Conservation (phyloP, 2,797 vertebrate species). For the Chelidonichthys spinosus region DNA sequence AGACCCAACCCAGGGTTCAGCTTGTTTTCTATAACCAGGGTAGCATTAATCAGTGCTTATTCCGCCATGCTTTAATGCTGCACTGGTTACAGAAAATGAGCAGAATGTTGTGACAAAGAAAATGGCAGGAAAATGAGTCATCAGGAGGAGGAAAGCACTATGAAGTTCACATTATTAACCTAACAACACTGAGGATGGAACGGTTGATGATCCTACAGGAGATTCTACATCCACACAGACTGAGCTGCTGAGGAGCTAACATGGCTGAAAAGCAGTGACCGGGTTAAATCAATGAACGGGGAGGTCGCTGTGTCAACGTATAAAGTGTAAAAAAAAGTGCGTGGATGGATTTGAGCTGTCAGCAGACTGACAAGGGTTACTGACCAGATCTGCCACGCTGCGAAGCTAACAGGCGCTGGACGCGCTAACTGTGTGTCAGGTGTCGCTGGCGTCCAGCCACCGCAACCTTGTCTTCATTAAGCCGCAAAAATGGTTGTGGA, state of each 20-base stretch:
- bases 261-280: conserved; percentile 33
- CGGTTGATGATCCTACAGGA: conserved; percentile 8
- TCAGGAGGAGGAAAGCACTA: conserved; percentile 16
- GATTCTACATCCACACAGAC: background rate
- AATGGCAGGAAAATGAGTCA: conserved; percentile 54
- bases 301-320: background rate
- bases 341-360: conserved; percentile 27
- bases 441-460: conserved; percentile 2
- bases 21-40: too few relatives aligned
- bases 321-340: conserved; percentile 13
- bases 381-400: background rate
- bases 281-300: conserved; percentile 9
- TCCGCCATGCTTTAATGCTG: too few relatives aligned
- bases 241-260: conserved; percentile 15
- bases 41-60: too few relatives aligned
- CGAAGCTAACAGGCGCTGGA: background rate
- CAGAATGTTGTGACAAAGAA: background rate
- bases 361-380: conserved; percentile 8
- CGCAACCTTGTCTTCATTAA: background rate
- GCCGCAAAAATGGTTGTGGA: background rate
- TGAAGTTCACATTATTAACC: conserved; percentile 8
- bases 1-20: too few relatives aligned
- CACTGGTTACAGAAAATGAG: too few relatives aligned
- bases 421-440: background rate
- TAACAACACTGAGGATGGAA: background rate